Conservation (phyloP, 2,797 vertebrate genomes). For the Toxotes lorentzi region DNA sequence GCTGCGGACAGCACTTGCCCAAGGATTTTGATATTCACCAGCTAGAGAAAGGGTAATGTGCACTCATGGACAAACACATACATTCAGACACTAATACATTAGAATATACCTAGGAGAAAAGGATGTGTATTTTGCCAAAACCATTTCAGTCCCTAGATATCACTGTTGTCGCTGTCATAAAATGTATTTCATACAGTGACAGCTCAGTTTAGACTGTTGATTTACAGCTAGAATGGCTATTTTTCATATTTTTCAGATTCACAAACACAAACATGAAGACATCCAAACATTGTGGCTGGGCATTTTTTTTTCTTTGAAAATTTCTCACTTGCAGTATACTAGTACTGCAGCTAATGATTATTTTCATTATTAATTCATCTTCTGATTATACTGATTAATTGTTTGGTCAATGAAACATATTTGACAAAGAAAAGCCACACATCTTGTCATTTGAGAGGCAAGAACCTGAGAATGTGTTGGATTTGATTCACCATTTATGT, state of each 20-base stretch:
- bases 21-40: conserved; percentile 33
- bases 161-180: background rate
- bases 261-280: background rate
- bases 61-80: conserved; percentile 20
- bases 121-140: background rate
- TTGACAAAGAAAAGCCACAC: background rate
- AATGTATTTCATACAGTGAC: conserved; percentile 1
- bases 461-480: background rate
- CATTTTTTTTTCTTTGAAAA: background rate
- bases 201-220: background rate
- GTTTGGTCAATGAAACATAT: background rate
- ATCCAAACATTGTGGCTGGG: background rate
- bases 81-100: background rate
- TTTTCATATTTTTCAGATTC: background rate
- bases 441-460: background rate
- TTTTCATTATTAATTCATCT: background rate
- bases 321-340: background rate
- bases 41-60: conserved; percentile 9
- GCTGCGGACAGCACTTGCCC: conserved; percentile 16
- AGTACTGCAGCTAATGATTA: background rate
- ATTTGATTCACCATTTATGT: background rate
- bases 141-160: background rate
- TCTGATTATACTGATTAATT: too few species aligned
- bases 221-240: background rate
- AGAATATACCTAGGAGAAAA: conserved; percentile 1